Percentiles rank a stretch among this genome's conserved stretches.
Evolutionary conservation across 1,140 invertebrate genomes (phyloP).

Genomic region (Teleopsis dalmanni): DNA sequence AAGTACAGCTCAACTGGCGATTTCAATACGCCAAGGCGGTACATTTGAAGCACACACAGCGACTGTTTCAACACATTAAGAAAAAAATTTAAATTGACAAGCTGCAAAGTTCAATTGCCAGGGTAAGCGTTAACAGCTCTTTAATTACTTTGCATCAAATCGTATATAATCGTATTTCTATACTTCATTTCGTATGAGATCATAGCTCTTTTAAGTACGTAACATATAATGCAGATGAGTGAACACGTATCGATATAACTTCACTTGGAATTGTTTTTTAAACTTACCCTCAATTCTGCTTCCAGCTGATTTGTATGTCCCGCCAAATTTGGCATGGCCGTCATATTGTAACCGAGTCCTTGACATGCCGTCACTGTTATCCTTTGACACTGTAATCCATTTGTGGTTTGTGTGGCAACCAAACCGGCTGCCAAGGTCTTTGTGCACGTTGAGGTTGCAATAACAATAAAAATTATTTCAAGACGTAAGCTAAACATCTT

Average conservation of each 20-base stretch:
- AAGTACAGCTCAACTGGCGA: too few species aligned
- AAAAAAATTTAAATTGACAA: too few species aligned
- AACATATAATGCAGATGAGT: too few species aligned
- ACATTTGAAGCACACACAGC: too few species aligned
- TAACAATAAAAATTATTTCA: too few species aligned
- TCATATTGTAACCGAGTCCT: slow-evolving; percentile 79
- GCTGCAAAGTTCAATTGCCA: too few species aligned
- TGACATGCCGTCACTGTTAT: slow-evolving; percentile 74
- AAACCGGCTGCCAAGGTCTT: slow-evolving; percentile 1
- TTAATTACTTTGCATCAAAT: not conserved
- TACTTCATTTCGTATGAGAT: not conserved
- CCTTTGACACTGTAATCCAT: slow-evolving; percentile 62
- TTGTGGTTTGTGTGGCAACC: slow-evolving; percentile 10
- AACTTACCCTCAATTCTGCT: slow-evolving; percentile 61
- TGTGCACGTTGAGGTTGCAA: too few species aligned
- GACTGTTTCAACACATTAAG: too few species aligned
- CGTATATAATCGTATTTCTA: not conserved
- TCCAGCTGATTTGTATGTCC: slow-evolving; percentile 68
- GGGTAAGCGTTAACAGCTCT: not conserved
- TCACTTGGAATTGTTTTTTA: not conserved
- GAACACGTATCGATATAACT: too few species aligned
- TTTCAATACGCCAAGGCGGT: too few species aligned
- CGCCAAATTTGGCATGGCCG: slow-evolving; percentile 78
- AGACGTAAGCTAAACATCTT: too few species aligned
- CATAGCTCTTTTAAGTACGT: not conserved